Evolutionary conservation across 2,888 invertebrate genomes (phyloP).

Genomic region (Monoplex corrugatus): DNA sequence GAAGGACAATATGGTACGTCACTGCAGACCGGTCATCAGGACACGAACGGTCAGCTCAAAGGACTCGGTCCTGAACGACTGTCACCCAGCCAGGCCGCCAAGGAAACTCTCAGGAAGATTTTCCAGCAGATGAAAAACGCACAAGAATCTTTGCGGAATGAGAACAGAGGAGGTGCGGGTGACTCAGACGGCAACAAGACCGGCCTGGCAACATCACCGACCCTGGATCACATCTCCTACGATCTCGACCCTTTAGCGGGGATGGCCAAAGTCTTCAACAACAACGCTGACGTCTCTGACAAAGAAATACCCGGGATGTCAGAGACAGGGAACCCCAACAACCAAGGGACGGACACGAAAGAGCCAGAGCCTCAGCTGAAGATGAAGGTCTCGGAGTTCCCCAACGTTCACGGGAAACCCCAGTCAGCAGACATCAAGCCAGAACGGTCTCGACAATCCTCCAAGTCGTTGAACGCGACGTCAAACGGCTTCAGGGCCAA

Average conservation of each 20-base stretch:
- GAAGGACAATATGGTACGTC: too few species aligned
- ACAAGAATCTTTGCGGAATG: background rate
- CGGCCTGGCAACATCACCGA: too few species aligned
- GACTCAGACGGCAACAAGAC: background rate
- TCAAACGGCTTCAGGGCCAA: too few species aligned
- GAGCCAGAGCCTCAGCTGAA: background rate
- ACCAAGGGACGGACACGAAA: background rate
- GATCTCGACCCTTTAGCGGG: too few species aligned
- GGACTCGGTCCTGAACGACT: background rate
- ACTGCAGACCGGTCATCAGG: background rate
- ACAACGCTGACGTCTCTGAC: background rate
- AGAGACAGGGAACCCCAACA: background rate
- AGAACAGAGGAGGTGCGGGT: background rate
- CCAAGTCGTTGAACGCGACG: background rate
- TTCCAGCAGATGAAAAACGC: background rate
- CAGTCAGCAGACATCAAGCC: background rate
- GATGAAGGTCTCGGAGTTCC: too few species aligned
- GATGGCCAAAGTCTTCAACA: background rate
- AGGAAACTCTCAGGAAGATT: background rate
- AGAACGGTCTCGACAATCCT: background rate
- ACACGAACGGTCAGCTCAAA: background rate
- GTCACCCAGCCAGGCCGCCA: background rate
- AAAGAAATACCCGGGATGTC: background rate
- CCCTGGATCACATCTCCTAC: too few species aligned
- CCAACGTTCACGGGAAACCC: background rate